These are phyloP conservation scores for Cyanoderma ruficeps DNA, from an alignment of 2,113 vertebrate genomes.

Conservation along the genomic window DNA sequence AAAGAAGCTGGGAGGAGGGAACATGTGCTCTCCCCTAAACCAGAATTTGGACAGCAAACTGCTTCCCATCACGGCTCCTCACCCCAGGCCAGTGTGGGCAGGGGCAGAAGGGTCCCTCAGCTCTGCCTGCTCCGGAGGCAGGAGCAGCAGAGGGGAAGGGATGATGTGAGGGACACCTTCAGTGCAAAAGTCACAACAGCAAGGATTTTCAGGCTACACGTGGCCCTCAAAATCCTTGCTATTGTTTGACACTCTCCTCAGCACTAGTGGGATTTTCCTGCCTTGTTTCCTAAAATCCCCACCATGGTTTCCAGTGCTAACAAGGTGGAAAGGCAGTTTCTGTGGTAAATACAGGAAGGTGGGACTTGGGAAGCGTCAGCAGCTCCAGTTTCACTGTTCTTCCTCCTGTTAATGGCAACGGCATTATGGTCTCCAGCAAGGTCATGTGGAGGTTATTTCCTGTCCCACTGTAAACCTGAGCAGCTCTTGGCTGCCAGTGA, in stretches of 20 bases:
- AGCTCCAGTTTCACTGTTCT: neutral
- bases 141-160: neutral
- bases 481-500: neutral
- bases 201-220: neutral
- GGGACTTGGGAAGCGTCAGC: neutral
- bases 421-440: neutral
- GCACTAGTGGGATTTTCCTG: neutral
- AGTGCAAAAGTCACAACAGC: neutral
- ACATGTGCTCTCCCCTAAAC: neutral
- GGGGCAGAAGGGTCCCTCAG: neutral
- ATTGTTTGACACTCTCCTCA: neutral
- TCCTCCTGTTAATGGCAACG: neutral
- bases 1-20: neutral
- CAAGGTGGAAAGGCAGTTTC: neutral
- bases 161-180: neutral
- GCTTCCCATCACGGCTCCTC: neutral
- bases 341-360: neutral
- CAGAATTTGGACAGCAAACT: neutral
- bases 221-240: neutral
- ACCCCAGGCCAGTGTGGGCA: accelerated
- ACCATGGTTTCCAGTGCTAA: neutral
- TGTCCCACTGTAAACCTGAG: neutral
- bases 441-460: neutral
- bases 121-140: neutral
- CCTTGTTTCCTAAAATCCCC: neutral